phyloP scores from a whole-genome alignment of 2,797 vertebrate genomes.

The Xenops minutus region DNA sequence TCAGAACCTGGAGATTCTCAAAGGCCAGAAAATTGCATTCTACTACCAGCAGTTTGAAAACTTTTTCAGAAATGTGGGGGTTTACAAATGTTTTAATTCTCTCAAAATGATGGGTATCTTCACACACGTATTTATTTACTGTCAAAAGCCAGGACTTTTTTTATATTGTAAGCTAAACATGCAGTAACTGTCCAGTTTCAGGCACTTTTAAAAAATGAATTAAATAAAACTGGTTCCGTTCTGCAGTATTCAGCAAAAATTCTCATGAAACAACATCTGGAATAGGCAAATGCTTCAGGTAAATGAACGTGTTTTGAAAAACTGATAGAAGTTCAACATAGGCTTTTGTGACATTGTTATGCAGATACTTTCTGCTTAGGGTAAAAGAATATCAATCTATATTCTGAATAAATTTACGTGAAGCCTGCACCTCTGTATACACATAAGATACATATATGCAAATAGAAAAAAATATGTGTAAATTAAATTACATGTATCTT shows the following conservation, averaged over 20 bases:
- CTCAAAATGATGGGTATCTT: background rate
- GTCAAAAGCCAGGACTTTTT: background rate
- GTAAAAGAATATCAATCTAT: background rate
- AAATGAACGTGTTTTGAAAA: background rate
- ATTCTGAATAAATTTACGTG: background rate
- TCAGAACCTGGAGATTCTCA: background rate
- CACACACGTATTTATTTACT: background rate
- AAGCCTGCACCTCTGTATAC: background rate
- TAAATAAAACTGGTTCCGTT: background rate
- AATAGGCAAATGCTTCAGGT: background rate
- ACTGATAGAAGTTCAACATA: rapidly evolving
- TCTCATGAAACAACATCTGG: background rate
- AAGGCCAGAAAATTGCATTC: background rate
- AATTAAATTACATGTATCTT: background rate
- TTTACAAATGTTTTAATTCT: background rate
- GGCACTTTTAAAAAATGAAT: background rate
- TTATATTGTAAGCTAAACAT: background rate
- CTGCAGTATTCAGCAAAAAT: background rate
- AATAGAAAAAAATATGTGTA: background rate
- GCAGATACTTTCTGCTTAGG: background rate
- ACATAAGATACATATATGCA: background rate
- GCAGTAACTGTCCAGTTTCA: background rate
- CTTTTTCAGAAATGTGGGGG: background rate
- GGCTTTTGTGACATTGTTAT: background rate
- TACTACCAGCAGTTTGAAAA: background rate